Base-by-base conservation (phyloP, 2,888 invertebrate species). In the Bombylius major region DNA sequence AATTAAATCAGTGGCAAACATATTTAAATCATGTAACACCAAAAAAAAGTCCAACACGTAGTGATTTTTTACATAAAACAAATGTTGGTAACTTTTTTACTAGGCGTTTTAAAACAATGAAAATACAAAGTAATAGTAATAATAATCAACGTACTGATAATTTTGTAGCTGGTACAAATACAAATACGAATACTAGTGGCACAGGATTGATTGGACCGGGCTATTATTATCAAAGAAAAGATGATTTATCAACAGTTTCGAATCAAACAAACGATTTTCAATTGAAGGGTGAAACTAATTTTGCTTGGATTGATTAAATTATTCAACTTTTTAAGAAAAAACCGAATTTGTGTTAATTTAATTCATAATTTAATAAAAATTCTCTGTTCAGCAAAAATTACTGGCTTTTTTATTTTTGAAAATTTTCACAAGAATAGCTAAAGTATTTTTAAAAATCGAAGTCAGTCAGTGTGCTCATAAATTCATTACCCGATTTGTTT, bases 1-100 rank as follows among this genome's bases (percentile, higher is more conserved):
- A 73, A 51, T 63, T 73, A 11, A 62, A 65, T 33, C 69, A 71
- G 55, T 73, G 73, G 73, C 70, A 72, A 57, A 59, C 64, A 3
- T 73, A 69, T 58, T 58, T 73, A 4, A 65, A 72, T 6, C 67
- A 70, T 62, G 55, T 58, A 46, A 55, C 55, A 14, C 55, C 57
- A 9, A 42, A 42, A 42, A 8, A 11, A 11, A 54, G 51, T 32
- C 56, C 47, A 33, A 55, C 50, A 31, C 9, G 48, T 7, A 50
- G 32, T 33, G 45, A 45, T n/a, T 8, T 53, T 32, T 7, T 50
- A 45, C 50, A 50, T n/a, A 56, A 56, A 39, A 51, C 54, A 33
- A n/a, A 44, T 23, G 46, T 51, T 14, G 58, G 57, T 33, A 58
- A 46, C 13, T 47, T 59, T 36, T 48, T 58, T 6, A 36, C 47